These are phyloP conservation scores for Holothuria glaberrima DNA, from an alignment of 35 echinoderm and acorn worm genomes.

Conservation along the genomic window DNA sequence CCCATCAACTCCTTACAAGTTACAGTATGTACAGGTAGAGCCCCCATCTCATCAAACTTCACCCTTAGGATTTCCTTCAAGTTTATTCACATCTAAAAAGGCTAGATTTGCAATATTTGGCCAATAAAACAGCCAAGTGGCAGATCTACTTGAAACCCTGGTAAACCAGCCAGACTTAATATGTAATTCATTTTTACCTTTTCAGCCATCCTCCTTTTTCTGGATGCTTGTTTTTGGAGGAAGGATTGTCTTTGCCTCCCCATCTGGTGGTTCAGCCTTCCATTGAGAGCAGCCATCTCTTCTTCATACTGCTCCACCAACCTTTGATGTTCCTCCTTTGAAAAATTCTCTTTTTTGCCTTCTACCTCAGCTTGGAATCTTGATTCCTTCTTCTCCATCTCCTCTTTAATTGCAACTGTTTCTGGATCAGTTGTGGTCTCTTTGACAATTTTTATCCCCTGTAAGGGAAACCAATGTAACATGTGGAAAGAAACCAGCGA, in stretches of 20 bases:
- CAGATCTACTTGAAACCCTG: no score
- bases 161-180: no score
- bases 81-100: no score
- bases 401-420: neutral
- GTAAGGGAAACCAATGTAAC: no score
- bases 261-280: slow-evolving; percentile 49
- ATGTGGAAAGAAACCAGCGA: no score
- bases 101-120: no score
- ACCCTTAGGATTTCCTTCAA: no score
- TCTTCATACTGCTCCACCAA: slow-evolving; percentile 68
- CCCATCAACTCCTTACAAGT: no score
- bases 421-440: neutral
- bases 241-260: slow-evolving; percentile 66
- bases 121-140: no score
- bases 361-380: slow-evolving; percentile 73
- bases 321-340: slow-evolving; percentile 75
- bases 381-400: slow-evolving; percentile 59
- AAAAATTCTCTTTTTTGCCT: slow-evolving; percentile 62
- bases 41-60: no score
- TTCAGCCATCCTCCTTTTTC: slow-evolving; percentile 38
- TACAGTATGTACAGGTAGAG: no score
- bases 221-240: slow-evolving; percentile 66
- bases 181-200: slow-evolving; percentile 50
- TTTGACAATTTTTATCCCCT: no score
- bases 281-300: slow-evolving; percentile 58